These are phyloP conservation scores for Phoronis australis DNA, from an alignment of 2,888 invertebrate genomes.

Conservation along the genomic window DNA sequence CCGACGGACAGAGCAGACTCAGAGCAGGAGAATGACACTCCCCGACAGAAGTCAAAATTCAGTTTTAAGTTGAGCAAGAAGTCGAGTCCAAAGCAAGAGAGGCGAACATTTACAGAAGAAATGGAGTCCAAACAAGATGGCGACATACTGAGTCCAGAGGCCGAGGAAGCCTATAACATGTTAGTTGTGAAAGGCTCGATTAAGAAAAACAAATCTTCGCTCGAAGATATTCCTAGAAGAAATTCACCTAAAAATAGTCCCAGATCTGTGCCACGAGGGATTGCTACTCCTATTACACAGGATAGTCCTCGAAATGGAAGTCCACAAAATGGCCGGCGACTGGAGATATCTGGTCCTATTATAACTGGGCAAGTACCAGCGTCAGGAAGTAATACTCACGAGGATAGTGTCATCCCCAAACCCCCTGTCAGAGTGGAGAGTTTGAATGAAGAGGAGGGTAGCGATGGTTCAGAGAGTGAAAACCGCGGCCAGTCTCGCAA, in stretches of 20 bases:
- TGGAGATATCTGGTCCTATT: no score
- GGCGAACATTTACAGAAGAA: conserved; percentile 78
- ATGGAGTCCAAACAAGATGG: conserved; percentile 26
- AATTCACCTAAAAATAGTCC: no score
- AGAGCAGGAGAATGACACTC: conserved; percentile 13
- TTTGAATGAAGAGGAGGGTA: neutral
- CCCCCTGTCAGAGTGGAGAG: neutral
- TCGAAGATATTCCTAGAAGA: neutral
- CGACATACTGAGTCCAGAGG: conserved; percentile 69
- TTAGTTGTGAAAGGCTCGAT: conserved; percentile 68
- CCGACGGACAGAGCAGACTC: conserved; percentile 18
- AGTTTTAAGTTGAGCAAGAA: conserved; percentile 23
- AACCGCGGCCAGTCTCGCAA: neutral
- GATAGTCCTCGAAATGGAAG: no score
- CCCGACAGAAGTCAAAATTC: conserved; percentile 23
- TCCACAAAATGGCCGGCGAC: no score
- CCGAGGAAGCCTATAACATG: conserved; percentile 87
- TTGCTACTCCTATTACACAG: no score
- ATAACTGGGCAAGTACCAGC: no score
- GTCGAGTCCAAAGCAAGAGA: conserved; percentile 62
- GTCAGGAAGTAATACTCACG: no score
- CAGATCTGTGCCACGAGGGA: no score
- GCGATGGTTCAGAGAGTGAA: neutral
- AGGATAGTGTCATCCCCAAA: neutral
- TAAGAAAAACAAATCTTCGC: no score